A percentile compares a stretch with the other conserved stretches of the same genome.
Conservation (phyloP, 92 coral and sea anemone species). For the Nematostella vectensis region DNA sequence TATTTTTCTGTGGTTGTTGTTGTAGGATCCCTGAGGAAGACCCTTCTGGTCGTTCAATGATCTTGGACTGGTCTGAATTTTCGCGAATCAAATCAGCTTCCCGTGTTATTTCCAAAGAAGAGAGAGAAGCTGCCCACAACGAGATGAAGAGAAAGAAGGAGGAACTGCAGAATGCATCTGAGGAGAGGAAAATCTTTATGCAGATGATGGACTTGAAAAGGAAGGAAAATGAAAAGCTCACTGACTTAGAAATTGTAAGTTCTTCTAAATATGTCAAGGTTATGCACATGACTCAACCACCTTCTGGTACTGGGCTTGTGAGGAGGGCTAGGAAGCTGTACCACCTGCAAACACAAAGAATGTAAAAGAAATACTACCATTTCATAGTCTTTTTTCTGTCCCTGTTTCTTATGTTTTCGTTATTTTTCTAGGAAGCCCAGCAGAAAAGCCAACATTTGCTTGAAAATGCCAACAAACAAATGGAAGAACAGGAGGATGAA, state of each 20-base stretch:
- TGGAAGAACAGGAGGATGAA: conserved; percentile 99
- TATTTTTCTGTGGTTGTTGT: too few relatives aligned
- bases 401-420: too few relatives aligned
- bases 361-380: too few relatives aligned
- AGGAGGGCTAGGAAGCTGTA: too few relatives aligned
- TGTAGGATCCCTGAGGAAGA: conserved; percentile 84
- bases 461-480: conserved; percentile 93
- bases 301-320: not conserved
- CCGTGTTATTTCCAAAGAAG: conserved; percentile 70
- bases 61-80: conserved; percentile 71
- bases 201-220: conserved; percentile 83
- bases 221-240: conserved; percentile 80
- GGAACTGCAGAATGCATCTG: conserved; percentile 69
- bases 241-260: conserved; percentile 87
- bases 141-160: conserved; percentile 78
- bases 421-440: conserved; percentile 64
- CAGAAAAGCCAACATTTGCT: conserved; percentile 77
- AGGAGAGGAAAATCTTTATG: conserved; percentile 95
- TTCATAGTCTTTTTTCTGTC: too few relatives aligned
- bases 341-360: too few relatives aligned
- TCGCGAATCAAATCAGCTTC: conserved; percentile 82
- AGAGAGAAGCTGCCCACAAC: conserved; percentile 53
- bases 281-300: not conserved
- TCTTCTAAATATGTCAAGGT: too few relatives aligned
- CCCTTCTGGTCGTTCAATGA: conserved; percentile 87